These are phyloP conservation scores for Gonioctena quinquepunctata DNA, from an alignment of 1,140 invertebrate species.

Conservation along the genomic window DNA sequence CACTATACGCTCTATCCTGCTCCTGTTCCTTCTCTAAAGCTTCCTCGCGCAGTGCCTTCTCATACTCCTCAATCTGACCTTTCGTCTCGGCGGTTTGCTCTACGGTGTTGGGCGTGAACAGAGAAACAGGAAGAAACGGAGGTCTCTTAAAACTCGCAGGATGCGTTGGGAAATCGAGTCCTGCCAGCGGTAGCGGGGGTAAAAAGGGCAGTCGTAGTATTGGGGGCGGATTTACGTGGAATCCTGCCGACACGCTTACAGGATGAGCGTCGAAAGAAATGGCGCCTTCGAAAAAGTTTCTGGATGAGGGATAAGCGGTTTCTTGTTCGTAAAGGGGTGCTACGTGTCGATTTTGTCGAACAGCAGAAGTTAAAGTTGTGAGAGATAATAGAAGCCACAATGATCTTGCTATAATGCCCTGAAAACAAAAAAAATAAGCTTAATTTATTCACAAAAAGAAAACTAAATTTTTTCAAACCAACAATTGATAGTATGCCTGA, in stretches of 20 bases:
- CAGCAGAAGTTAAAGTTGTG: background rate
- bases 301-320: background rate
- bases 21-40: background rate
- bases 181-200: no score
- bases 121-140: background rate
- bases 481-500: no score
- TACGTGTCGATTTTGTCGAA: background rate
- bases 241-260: background rate
- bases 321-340: background rate
- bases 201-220: background rate
- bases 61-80: conserved; percentile 5
- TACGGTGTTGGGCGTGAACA: conserved; percentile 2
- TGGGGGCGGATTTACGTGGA: background rate
- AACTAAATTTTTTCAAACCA: no score
- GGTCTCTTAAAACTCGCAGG: background rate
- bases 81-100: background rate
- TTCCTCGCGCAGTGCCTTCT: background rate
- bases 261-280: background rate
- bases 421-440: background rate
- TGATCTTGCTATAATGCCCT: background rate
- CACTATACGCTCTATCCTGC: background rate
- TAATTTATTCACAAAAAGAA: no score
- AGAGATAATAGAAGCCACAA: background rate
- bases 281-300: background rate
- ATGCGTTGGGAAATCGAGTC: background rate